Conservation (phyloP, 1,140 invertebrate species). For the Chymomyza costata region DNA sequence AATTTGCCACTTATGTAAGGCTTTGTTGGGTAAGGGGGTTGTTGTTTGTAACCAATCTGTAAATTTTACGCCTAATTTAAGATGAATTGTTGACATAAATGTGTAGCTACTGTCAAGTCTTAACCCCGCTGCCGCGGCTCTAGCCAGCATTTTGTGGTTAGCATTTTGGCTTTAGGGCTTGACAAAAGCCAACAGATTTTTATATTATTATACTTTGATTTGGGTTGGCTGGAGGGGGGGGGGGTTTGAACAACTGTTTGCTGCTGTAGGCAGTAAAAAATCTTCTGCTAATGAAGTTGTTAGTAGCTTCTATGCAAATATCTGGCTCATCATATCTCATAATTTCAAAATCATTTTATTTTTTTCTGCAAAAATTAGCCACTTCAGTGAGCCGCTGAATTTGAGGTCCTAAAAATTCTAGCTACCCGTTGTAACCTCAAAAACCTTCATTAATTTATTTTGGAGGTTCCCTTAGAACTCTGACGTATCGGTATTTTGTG, state of each 20-base stretch:
- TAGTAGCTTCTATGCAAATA: too few relatives aligned
- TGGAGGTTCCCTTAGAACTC: too few relatives aligned
- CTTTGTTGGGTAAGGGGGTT: too few relatives aligned
- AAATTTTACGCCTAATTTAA: conserved; percentile 71
- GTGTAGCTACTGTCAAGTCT: conserved; percentile 12
- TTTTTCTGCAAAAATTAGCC: too few relatives aligned
- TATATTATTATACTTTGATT: conserved; percentile 59
- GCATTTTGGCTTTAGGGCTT: conserved; percentile 19
- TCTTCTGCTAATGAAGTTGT: conserved; percentile 48
- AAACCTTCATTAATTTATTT: too few relatives aligned
- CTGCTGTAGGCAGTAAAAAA: conserved; percentile 31
- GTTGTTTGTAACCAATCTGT: conserved; percentile 60
- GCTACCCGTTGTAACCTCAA: too few relatives aligned
- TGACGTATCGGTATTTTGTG: too few relatives aligned
- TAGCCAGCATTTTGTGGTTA: neutral
- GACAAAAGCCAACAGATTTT: conserved; percentile 70
- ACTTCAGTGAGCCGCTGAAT: too few relatives aligned
- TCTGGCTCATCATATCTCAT: too few relatives aligned
- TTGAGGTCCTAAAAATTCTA: too few relatives aligned
- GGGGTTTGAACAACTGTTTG: neutral
- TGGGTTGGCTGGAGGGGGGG: conserved; percentile 10
- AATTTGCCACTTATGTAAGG: too few relatives aligned
- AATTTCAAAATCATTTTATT: too few relatives aligned
- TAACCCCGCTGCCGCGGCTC: neutral
- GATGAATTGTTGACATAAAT: conserved; percentile 65